A percentile compares a stretch with the other conserved stretches of the same genome.
Conservation (phyloP, 2,888 invertebrate species). For the Actias luna region DNA sequence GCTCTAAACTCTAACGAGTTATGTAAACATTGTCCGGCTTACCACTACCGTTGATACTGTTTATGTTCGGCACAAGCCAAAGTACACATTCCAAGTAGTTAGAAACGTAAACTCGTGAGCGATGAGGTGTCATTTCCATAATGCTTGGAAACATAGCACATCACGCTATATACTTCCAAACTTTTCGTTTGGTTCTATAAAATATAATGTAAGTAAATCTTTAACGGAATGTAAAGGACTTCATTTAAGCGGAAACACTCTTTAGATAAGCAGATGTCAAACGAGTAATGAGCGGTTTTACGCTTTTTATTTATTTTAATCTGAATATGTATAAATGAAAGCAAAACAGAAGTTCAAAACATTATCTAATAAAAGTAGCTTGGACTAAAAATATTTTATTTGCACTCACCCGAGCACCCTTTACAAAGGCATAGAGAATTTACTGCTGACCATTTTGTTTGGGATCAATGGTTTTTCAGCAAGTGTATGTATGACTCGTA, state of each 20-base stretch:
- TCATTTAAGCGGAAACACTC: neutral
- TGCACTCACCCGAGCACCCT: constrained; percentile 40
- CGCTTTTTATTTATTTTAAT: no score
- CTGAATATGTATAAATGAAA: neutral
- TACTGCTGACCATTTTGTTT: constrained; percentile 60
- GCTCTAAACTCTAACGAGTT: constrained; percentile 64
- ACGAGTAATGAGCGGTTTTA: neutral
- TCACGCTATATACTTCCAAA: constrained; percentile 28
- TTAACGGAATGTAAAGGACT: neutral
- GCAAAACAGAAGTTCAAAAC: no score
- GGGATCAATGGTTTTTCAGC: constrained; percentile 60
- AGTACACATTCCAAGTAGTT: constrained; percentile 58
- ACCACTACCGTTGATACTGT: constrained; percentile 54
- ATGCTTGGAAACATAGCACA: constrained; percentile 39
- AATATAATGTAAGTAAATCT: neutral
- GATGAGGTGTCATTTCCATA: constrained; percentile 52
- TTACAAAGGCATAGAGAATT: constrained; percentile 62
- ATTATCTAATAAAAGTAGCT: no score
- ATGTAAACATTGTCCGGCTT: constrained; percentile 64
- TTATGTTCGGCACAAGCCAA: constrained; percentile 50
- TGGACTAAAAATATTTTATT: constrained; percentile 65
- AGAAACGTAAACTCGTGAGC: constrained; percentile 48
- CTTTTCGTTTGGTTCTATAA: constrained; percentile 8
- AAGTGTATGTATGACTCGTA: constrained; percentile 38
- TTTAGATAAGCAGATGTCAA: neutral